Conservation (phyloP, 1,140 invertebrate species). For the Bombus huntii region DNA sequence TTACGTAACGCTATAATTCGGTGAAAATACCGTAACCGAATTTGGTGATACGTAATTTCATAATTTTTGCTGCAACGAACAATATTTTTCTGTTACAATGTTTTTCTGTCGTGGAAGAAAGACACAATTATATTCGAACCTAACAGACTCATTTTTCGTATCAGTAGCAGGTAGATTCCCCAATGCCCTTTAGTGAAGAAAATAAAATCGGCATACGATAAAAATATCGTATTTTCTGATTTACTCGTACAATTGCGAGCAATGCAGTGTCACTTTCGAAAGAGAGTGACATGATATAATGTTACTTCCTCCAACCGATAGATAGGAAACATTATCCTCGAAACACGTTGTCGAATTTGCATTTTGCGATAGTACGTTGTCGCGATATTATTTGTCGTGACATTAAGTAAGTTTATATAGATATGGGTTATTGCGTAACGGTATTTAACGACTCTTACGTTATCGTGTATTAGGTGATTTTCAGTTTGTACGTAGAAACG, state of each 20-base stretch:
- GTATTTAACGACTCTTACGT: slow-evolving; percentile 61
- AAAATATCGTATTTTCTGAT: not conserved
- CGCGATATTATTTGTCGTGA: slow-evolving; percentile 36
- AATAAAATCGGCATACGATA: not conserved
- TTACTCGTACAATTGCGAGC: not conserved
- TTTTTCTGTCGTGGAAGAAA: not conserved
- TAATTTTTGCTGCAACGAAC: not conserved
- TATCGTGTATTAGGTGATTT: slow-evolving; percentile 58
- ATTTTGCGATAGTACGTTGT: slow-evolving; percentile 28
- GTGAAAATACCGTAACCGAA: slow-evolving; percentile 8
- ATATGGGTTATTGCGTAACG: slow-evolving; percentile 56
- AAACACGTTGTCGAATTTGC: slow-evolving; percentile 24
- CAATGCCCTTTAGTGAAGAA: accelerated
- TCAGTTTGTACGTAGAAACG: slow-evolving; percentile 32
- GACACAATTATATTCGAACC: not conserved
- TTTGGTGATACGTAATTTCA: not conserved
- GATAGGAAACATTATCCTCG: not conserved
- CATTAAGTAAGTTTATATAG: slow-evolving; percentile 59
- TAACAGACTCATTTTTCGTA: no score
- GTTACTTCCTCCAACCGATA: not conserved
- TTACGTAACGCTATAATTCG: slow-evolving; percentile 45
- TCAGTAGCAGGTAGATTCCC: not conserved
- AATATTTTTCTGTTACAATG: not conserved
- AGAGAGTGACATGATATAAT: not conserved
- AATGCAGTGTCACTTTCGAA: not conserved